Percentiles rank a stretch among this genome's conserved stretches.
Evolutionary conservation across 2,797 vertebrate genomes (phyloP).

Genomic region (Sebastes kiyomatsui): DNA sequence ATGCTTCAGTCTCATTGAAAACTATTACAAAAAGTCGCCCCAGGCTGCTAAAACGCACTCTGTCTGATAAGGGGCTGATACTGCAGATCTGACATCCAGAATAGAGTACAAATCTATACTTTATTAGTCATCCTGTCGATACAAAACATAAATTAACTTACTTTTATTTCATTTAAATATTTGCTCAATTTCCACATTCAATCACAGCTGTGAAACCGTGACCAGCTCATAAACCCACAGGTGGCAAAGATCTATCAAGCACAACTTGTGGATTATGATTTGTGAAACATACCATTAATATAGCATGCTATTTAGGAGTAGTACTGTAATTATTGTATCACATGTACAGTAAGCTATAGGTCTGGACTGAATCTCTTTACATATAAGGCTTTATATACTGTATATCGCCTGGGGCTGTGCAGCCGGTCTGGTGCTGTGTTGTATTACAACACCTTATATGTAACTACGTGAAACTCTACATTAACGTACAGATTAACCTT

Average conservation of each 20-base stretch:
- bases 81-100: neutral
- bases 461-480: slow-evolving; percentile 9
- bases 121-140: neutral
- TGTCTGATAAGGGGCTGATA: rapidly evolving
- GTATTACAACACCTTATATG: neutral
- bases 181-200: neutral
- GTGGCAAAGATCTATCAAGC: neutral
- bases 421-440: neutral
- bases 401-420: neutral
- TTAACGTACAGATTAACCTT: slow-evolving; percentile 45
- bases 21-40: rapidly evolving
- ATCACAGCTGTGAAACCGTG: neutral
- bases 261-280: neutral
- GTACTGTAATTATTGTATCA: neutral
- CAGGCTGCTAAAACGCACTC: neutral
- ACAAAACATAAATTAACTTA: neutral
- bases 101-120: neutral
- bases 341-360: neutral
- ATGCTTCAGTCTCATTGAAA: too few species aligned
- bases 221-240: neutral
- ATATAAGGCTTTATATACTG: neutral
- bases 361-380: neutral
- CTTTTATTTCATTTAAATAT: neutral
- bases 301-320: neutral
- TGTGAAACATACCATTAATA: neutral